phyloP scores from a whole-genome alignment of 2,888 invertebrate species.

The Oligia latruncula region DNA sequence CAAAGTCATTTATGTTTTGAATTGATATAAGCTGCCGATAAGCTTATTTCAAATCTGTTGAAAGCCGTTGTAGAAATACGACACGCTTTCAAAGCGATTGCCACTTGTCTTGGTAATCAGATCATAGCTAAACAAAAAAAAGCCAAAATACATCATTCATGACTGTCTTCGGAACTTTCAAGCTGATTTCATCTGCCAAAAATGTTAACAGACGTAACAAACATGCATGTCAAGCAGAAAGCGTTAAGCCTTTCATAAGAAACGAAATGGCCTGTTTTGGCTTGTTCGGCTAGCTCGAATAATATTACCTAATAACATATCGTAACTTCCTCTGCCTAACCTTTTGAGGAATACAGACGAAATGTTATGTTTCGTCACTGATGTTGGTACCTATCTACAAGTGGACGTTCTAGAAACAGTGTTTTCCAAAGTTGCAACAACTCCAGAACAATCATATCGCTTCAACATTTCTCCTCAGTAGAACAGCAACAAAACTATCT shows the following conservation, averaged over 20 bases:
- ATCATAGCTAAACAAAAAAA: not conserved
- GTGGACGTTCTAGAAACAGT: not conserved
- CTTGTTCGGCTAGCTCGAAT: not conserved
- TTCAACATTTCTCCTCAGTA: not conserved
- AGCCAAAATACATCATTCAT: not conserved
- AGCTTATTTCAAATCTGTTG: not conserved
- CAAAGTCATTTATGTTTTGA: not conserved
- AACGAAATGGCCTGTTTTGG: not conserved
- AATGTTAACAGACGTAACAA: not conserved
- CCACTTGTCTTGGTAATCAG: not conserved
- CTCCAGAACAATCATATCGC: not conserved
- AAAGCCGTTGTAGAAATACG: not conserved
- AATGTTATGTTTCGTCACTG: not conserved
- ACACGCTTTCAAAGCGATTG: not conserved
- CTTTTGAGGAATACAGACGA: not conserved
- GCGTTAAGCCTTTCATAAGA: not conserved
- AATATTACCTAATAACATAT: not conserved
- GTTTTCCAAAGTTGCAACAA: not conserved
- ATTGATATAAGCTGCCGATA: not conserved
- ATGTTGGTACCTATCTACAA: not conserved
- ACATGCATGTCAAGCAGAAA: not conserved
- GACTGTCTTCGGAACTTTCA: not conserved
- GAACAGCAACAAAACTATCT: conserved; percentile 2
- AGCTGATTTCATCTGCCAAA: not conserved
- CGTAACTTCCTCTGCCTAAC: not conserved